phyloP scores from a whole-genome alignment of 2,888 invertebrate species.

The Embidobia sp. region DNA sequence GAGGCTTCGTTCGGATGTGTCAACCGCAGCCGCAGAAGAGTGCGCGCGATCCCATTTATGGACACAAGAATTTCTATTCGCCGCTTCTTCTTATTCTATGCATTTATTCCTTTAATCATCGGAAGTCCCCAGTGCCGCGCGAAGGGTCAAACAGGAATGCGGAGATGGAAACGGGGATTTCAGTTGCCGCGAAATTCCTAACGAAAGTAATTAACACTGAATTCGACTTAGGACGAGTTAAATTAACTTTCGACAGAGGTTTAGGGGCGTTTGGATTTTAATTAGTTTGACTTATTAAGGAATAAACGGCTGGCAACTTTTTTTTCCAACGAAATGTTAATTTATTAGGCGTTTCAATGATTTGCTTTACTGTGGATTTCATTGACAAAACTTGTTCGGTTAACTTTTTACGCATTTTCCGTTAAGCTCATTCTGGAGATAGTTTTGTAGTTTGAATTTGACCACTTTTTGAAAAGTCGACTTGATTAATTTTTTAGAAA shows the following conservation, averaged over 20 bases:
- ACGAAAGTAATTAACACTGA: conserved; percentile 54
- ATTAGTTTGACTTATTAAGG: conserved; percentile 29
- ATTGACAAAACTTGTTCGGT: no score
- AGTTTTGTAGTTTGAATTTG: no score
- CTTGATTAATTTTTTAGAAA: no score
- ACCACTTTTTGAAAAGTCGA: no score
- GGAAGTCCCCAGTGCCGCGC: conserved; percentile 39
- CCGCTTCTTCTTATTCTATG: conserved; percentile 59
- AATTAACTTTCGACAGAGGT: conserved; percentile 2
- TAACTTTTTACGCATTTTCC: no score
- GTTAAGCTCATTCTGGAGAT: no score
- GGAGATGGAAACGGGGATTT: conserved; percentile 39
- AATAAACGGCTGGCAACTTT: conserved; percentile 6
- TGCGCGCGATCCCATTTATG: conserved; percentile 61
- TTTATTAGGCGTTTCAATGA: not conserved
- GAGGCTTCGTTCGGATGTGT: conserved; percentile 62
- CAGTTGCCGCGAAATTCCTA: conserved; percentile 34
- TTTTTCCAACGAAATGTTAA: conserved; percentile 6
- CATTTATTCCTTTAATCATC: conserved; percentile 65
- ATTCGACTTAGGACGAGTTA: conserved; percentile 26
- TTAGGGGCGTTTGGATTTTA: conserved; percentile 31
- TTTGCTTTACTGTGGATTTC: no score
- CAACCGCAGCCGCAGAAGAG: conserved; percentile 58
- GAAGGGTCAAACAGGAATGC: conserved; percentile 45
- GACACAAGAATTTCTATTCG: conserved; percentile 62